Evolutionary conservation across 2,888 invertebrate species (phyloP), one percentile per base, ranked within the genome.

Genomic region (Agapostemon virescens): DNA sequence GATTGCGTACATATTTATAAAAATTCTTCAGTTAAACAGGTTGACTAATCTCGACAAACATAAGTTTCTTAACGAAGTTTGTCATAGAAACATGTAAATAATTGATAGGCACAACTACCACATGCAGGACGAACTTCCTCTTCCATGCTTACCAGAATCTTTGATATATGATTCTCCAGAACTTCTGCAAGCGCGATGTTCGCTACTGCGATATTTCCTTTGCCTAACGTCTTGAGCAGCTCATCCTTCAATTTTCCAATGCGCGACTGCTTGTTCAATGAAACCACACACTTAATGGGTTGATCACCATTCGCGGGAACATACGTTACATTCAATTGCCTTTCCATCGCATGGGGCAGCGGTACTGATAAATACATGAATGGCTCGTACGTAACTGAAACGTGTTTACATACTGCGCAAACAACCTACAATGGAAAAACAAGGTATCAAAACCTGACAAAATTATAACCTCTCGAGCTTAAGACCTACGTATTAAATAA

Each of bases 281-380:
- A 94, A 49, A 95, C 90, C 70, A 94, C 93, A 81, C 94, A 94
- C 77, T 93, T 93, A 13, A 91, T 75, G 0, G 93, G 92, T 23
- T 94, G 92, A 42, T 91, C 91, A 26, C 92, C 92, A 61, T 92
- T 91, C 45, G 93, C 92, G 49, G 94, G 93, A 76, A 95, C 93
- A 87, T 93, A 94, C 30, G 94, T 94, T 38, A 95, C 93, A 88
- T 92, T 94, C 77, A 95, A 92, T 88, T 95, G 95, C 79, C 94
- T 93, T 87, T 95, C 95, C 93, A 94, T 94, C 38, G 95, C 95
- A 86, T 94, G 93, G 63, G 95, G 95, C 80, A 95, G 92, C 7
- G 95, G 95, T 61, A 95, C 94, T 49, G 95, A 95, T n/a, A 95
- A 93, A 90, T 95, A 95, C 95, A 95, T 95, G 87, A 95, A 95